A percentile compares a stretch with the other conserved stretches of the same genome.
Evolutionary conservation across 2,797 vertebrate genomes (phyloP).

Genomic region (Sebastes aleutianus): DNA sequence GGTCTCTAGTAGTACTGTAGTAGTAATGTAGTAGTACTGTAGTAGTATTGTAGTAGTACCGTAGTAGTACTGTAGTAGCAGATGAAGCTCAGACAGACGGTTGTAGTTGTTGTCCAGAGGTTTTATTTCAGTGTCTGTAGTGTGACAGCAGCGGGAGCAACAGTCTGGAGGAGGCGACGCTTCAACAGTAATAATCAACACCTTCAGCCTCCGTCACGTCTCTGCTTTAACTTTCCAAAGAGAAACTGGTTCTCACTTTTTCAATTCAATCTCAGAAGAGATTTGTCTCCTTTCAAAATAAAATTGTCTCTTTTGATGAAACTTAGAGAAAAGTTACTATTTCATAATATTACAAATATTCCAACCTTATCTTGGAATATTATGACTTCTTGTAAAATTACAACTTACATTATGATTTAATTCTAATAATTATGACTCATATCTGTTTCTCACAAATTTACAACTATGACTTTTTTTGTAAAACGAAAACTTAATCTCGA

Average conservation of each 20-base stretch:
- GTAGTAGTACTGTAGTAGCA: no score
- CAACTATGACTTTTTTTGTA: no score
- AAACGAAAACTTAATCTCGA: background rate
- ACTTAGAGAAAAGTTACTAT: background rate
- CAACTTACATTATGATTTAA: no score
- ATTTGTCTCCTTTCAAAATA: background rate
- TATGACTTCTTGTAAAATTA: no score
- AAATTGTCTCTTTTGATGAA: background rate
- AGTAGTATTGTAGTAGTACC: no score
- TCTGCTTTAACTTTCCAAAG: background rate
- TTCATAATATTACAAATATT: no score
- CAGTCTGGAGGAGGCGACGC: slow-evolving; percentile 13
- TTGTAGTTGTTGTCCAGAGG: slow-evolving; percentile 18
- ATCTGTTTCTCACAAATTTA: no score
- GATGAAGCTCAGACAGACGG: background rate
- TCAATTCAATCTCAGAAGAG: background rate
- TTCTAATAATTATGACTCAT: no score
- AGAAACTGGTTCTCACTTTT: background rate
- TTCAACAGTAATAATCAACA: background rate
- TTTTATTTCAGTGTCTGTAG: slow-evolving; percentile 52
- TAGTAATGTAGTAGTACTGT: no score
- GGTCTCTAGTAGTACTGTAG: background rate
- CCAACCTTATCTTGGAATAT: no score
- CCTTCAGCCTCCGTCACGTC: background rate
- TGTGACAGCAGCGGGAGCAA: slow-evolving; percentile 23